Percentiles rank a stretch among this genome's conserved stretches.
Evolutionary conservation across 2,113 vertebrate species (phyloP).

Genomic region (Capreolus pygargus): DNA sequence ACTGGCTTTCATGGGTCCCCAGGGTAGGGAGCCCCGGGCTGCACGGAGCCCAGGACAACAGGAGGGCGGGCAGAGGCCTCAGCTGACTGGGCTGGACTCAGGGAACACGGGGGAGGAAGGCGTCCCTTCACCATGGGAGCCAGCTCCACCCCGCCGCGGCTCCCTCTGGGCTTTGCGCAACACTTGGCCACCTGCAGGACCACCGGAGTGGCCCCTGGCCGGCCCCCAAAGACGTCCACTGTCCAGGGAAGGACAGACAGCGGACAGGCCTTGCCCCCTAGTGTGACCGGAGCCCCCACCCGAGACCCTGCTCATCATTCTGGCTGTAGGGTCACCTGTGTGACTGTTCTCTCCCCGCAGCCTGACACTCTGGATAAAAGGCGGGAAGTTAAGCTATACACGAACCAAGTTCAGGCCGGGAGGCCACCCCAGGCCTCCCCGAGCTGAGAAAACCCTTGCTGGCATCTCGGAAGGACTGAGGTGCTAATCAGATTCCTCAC

Average conservation of each 20-base stretch:
- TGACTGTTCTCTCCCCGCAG: not conserved
- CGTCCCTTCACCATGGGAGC: rapidly evolving
- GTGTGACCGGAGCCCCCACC: not conserved
- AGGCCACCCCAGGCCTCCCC: not conserved
- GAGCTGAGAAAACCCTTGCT: not conserved
- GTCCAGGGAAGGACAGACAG: not conserved
- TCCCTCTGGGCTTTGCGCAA: not conserved
- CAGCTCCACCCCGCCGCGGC: rapidly evolving
- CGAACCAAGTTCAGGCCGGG: not conserved
- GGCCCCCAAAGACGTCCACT: not conserved
- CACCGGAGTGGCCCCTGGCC: not conserved
- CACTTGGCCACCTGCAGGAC: no score
- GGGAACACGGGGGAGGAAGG: not conserved
- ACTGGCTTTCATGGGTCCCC: no score
- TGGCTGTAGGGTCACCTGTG: not conserved
- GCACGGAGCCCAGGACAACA: not conserved
- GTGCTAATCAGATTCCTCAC: not conserved
- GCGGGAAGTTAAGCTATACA: not conserved
- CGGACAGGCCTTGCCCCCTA: no score
- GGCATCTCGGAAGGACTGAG: not conserved
- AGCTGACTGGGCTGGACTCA: not conserved
- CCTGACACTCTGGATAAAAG: not conserved
- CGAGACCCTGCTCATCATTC: not conserved
- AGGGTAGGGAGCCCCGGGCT: not conserved
- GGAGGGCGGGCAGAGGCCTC: not conserved